Evolutionary conservation across 2,797 vertebrate species (phyloP).

Genomic region (Sebastolobus altivelis): DNA sequence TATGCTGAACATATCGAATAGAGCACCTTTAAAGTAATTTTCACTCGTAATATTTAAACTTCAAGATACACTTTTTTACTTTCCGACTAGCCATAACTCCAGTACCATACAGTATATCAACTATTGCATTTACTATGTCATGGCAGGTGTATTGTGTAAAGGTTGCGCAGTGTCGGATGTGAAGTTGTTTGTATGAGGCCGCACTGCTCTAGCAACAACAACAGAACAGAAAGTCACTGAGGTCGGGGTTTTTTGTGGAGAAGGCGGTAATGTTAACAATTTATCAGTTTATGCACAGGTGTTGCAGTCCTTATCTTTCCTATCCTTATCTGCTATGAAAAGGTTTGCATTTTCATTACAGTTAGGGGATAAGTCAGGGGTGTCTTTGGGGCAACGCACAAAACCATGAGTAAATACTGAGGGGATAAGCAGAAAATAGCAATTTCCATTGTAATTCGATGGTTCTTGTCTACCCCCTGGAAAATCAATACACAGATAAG

Average conservation of each 20-base stretch:
- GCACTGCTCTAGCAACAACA: background rate
- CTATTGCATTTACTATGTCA: background rate
- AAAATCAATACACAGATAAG: conserved; percentile 43
- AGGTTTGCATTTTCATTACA: conserved; percentile 15
- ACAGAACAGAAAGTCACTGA: background rate
- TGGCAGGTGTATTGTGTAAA: background rate
- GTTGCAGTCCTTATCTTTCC: background rate
- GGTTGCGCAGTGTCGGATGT: background rate
- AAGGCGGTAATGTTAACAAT: background rate
- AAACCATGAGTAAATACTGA: background rate
- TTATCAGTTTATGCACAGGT: background rate
- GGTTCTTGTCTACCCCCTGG: background rate
- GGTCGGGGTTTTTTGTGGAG: background rate
- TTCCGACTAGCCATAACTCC: background rate
- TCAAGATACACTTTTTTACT: background rate
- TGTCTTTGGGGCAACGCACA: background rate
- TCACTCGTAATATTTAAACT: background rate
- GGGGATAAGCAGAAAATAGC: conserved; percentile 13
- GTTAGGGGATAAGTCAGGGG: background rate
- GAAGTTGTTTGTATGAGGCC: background rate
- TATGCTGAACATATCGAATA: background rate
- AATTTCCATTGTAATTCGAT: conserved; percentile 20
- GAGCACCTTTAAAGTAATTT: too few species aligned
- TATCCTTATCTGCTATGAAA: conserved; percentile 3
- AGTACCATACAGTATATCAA: background rate